phyloP scores from a whole-genome alignment of 1,140 invertebrate genomes.

The Belonocnema kinseyi region DNA sequence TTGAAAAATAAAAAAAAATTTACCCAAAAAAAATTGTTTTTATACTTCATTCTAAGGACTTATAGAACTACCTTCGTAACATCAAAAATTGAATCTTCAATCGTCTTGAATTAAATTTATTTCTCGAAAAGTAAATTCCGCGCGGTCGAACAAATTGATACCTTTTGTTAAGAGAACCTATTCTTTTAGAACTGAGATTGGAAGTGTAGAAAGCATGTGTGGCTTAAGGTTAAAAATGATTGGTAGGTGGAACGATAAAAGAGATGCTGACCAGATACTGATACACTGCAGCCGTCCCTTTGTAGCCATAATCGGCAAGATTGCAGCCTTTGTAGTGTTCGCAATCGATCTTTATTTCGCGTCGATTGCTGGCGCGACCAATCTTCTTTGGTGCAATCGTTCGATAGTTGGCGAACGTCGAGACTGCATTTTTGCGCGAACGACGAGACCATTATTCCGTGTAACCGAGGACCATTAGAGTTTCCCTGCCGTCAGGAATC shows the following conservation, averaged over 20 bases:
- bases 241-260: not conserved
- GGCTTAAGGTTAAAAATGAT: not conserved
- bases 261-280: not conserved
- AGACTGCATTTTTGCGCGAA: slow-evolving; percentile 35
- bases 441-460: slow-evolving; percentile 39
- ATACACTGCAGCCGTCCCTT: not conserved
- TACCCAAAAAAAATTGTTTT: no score
- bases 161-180: not conserved
- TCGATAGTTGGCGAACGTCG: slow-evolving; percentile 34
- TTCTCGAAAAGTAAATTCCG: not conserved
- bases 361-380: slow-evolving; percentile 16
- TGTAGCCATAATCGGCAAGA: not conserved
- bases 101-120: not conserved
- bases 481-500: not conserved
- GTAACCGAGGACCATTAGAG: slow-evolving; percentile 9
- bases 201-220: not conserved
- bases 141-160: not conserved
- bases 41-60: no score
- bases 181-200: not conserved
- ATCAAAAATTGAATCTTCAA: no score
- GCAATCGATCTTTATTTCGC: slow-evolving; percentile 32
- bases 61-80: no score
- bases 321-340: slow-evolving; percentile 32
- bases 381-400: slow-evolving; percentile 7
- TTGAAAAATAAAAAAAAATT: no score